Evolutionary conservation across 2,888 invertebrate species (phyloP), one percentile per base, ranked within the genome.

Genomic region (Eulithis prunata): DNA sequence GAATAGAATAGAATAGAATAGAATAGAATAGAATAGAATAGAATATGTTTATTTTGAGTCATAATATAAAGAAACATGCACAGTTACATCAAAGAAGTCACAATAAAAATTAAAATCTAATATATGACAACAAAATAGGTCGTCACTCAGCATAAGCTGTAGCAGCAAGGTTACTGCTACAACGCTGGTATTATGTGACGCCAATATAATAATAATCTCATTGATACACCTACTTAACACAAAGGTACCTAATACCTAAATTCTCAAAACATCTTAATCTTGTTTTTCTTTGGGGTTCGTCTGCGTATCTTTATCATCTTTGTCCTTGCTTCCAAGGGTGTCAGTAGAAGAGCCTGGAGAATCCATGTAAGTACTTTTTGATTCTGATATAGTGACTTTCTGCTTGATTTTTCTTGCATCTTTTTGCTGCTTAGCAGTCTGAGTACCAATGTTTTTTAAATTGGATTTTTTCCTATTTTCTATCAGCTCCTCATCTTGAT

Each of bases 231-330:
- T 38, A n/a, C n/a, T n/a, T n/a, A n/a, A n/a, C n/a, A n/a, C n/a
- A n/a, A n/a, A n/a, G 8, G 38, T 5, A 38, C 38, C n/a, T n/a
- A n/a, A n/a, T 38, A 38, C 5, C 3, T 8, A 38, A 47, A 36
- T 53, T 12, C 36, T 2, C 12, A 12, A 14, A 38, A 57, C n/a
- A 28, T 6, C 21, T 76, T 66, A 86, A 66, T 87, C 86, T 77
- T 84, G 80, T 73, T 86, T 87, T 71, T 87, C 83, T 69, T 87
- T 87, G 6, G 70, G 71, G 3, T 64, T 41, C 0, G 81, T 81
- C 71, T 87, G 83, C 4, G 82, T 82, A 61, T 77, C 68, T 68
- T 81, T 77, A 28, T 81, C 74, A 47, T 57, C 45, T 13, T n/a
- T 10, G 10, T 21, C 43, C 0, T 57, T 38, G 64, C 7, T 21